These are phyloP conservation scores for Notodonta dromedarius DNA, from an alignment of 2,888 invertebrate genomes.

Conservation along the genomic window DNA sequence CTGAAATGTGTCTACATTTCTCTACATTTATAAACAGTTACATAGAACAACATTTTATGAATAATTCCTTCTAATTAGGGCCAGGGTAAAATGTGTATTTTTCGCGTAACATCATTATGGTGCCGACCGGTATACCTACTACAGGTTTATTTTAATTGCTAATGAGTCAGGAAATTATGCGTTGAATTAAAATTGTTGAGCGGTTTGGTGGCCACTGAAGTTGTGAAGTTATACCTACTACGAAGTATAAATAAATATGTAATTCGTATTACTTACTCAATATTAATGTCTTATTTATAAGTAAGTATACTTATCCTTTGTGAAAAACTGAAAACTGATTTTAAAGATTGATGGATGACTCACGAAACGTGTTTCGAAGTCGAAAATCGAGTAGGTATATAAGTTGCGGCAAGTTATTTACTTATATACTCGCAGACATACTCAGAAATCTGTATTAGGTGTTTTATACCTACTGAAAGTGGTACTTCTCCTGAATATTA, in stretches of 20 bases:
- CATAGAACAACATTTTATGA: slow-evolving; percentile 21
- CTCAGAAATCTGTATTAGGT: too few species aligned
- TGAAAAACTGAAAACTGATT: too few species aligned
- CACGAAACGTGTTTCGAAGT: too few species aligned
- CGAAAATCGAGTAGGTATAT: too few species aligned
- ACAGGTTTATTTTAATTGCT: slow-evolving; percentile 52
- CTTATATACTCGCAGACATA: too few species aligned
- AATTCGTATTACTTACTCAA: too few species aligned
- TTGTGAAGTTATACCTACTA: neutral
- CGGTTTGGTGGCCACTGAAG: slow-evolving; percentile 21
- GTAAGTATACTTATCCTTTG: too few species aligned
- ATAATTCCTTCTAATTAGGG: slow-evolving; percentile 31
- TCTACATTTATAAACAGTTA: neutral
- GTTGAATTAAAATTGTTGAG: slow-evolving; percentile 46
- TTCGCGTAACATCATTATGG: slow-evolving; percentile 25
- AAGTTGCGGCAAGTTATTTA: too few species aligned
- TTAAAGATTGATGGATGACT: too few species aligned
- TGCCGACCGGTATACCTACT: slow-evolving; percentile 26
- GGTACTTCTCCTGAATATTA: slow-evolving; percentile 10
- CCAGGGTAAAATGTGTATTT: slow-evolving; percentile 21
- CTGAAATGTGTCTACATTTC: neutral
- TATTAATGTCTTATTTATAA: too few species aligned
- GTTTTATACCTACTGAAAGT: neutral
- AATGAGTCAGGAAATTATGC: slow-evolving; percentile 55
- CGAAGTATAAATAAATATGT: too few species aligned